Evolutionary conservation across 2,113 vertebrate species (phyloP).

Genomic region (Polypterus senegalus): DNA sequence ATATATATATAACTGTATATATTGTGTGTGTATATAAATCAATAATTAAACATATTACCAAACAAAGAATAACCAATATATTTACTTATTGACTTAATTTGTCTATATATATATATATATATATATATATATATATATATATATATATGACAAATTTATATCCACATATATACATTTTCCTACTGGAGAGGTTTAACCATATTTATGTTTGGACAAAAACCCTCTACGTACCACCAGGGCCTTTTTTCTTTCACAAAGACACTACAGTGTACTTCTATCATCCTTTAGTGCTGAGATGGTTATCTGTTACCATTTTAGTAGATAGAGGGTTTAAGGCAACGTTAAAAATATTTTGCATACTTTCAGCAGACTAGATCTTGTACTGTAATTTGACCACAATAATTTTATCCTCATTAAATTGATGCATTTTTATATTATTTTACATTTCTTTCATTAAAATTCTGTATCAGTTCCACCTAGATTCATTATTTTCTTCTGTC

Average conservation of each 20-base stretch:
- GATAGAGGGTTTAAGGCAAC: constrained; percentile 94
- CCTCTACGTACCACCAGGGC: constrained; percentile 38
- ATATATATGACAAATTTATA: too few species aligned
- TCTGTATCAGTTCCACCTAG: constrained; percentile 15
- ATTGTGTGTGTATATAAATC: too few species aligned
- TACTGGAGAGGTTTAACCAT: constrained; percentile 24
- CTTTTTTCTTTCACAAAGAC: not conserved
- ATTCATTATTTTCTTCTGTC: not conserved
- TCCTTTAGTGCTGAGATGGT: not conserved
- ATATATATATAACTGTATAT: too few species aligned
- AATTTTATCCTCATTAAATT: constrained; percentile 21
- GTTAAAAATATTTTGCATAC: constrained; percentile 32
- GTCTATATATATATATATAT: too few species aligned
- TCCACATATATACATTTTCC: constrained; percentile 8
- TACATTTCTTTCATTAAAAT: constrained; percentile 13
- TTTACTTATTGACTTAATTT: too few species aligned
- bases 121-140: too few species aligned
- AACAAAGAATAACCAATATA: too few species aligned
- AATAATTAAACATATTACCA: too few species aligned
- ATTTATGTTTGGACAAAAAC: constrained; percentile 48
- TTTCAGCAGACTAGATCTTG: constrained; percentile 16
- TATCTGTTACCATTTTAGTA: constrained; percentile 40
- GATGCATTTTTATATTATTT: constrained; percentile 23
- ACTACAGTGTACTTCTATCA: constrained; percentile 3
- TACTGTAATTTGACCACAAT: not conserved